phyloP scores from a whole-genome alignment of 2,113 vertebrate genomes.

The Hymenochirus boettgeri region DNA sequence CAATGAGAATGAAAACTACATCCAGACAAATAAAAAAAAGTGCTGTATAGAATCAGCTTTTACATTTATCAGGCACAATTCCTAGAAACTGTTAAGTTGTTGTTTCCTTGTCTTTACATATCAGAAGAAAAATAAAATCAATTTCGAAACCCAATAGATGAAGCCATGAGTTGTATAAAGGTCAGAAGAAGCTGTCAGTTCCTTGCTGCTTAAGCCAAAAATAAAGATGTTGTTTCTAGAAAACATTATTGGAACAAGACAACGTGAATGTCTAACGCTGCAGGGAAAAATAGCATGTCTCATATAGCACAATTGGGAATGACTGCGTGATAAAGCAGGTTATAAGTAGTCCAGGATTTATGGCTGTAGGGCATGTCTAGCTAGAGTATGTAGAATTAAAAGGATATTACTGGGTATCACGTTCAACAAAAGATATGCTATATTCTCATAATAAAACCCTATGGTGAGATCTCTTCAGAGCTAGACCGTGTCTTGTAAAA shows the following conservation, averaged over 20 bases:
- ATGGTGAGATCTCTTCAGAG: not conserved
- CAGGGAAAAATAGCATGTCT: slow-evolving; percentile 21
- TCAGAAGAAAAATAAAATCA: slow-evolving; percentile 24
- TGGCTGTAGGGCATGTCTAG: slow-evolving; percentile 12
- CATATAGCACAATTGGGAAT: slow-evolving; percentile 20
- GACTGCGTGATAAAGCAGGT: slow-evolving; percentile 18
- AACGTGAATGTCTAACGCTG: slow-evolving; percentile 34
- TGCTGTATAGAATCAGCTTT: not conserved
- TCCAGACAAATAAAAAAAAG: too few relatives aligned
- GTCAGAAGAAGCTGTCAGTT: slow-evolving; percentile 38
- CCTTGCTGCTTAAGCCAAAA: slow-evolving; percentile 17
- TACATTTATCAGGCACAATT: not conserved
- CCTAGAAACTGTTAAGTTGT: not conserved
- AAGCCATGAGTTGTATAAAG: slow-evolving; percentile 31
- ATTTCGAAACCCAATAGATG: slow-evolving; percentile 32
- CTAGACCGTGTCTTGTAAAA: too few relatives aligned
- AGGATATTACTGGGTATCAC: not conserved
- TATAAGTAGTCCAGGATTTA: slow-evolving; percentile 27
- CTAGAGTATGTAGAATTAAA: not conserved
- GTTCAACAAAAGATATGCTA: not conserved
- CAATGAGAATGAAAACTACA: too few relatives aligned
- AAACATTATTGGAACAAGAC: slow-evolving; percentile 42
- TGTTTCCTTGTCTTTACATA: slow-evolving; percentile 11
- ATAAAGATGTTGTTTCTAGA: slow-evolving; percentile 33
- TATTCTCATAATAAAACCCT: not conserved